These are phyloP conservation scores for Andrena chrysosceles DNA, from an alignment of 2,888 invertebrate species.

Conservation along the genomic window DNA sequence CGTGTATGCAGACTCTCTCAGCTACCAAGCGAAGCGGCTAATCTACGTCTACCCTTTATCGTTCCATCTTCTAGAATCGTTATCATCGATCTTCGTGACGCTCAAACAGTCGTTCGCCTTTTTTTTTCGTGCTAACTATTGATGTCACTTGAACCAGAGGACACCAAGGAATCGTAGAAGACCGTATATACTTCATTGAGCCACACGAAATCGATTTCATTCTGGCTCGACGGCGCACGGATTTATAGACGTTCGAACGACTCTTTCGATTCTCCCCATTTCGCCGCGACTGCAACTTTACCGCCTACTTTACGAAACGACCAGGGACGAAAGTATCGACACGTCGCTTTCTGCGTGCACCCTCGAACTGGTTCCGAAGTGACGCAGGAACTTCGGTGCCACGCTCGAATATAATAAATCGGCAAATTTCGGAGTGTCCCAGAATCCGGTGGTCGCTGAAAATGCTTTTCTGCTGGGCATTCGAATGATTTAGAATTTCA, in stretches of 20 bases:
- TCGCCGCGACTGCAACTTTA: conserved; percentile 10
- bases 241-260: conserved; percentile 41
- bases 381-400: conserved; percentile 64
- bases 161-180: not conserved
- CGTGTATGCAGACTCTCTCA: conserved; percentile 60
- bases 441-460: not conserved
- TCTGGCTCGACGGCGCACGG: conserved; percentile 39
- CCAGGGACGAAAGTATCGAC: not conserved
- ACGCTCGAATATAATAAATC: not conserved
- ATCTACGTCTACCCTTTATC: conserved; percentile 44
- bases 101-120: conserved; percentile 15
- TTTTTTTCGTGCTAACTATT: not conserved
- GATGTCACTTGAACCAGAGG: not conserved
- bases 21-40: conserved; percentile 70
- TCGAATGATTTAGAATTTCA: conserved; percentile 22
- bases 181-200: conserved; percentile 17
- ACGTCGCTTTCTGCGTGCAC: conserved; percentile 32
- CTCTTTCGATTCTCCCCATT: conserved; percentile 28
- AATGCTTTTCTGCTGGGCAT: not conserved
- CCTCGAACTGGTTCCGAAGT: conserved; percentile 37
- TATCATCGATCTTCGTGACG: conserved; percentile 51
- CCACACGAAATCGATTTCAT: conserved; percentile 53
- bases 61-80: conserved; percentile 31
- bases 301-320: not conserved
- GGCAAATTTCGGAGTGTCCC: not conserved